phyloP scores from a whole-genome alignment of 2,797 vertebrate species.

The Hephaestus fuliginosus region DNA sequence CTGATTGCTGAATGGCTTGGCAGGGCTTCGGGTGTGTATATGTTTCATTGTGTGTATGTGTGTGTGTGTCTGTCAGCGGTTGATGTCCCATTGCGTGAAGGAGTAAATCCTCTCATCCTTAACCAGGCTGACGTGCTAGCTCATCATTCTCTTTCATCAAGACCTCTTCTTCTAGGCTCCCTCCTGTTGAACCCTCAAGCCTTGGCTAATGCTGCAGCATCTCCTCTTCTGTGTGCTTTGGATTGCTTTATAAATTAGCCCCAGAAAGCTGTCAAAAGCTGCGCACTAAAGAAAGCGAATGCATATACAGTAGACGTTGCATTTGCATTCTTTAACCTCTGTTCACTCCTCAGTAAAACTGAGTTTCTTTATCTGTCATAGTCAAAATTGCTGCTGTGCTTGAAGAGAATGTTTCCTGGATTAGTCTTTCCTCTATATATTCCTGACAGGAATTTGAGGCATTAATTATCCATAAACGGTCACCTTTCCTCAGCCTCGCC shows the following conservation, averaged over 20 bases:
- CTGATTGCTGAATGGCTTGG: slow-evolving; percentile 70
- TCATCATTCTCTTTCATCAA: slow-evolving; percentile 77
- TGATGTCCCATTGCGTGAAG: slow-evolving; percentile 60
- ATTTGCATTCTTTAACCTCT: slow-evolving; percentile 21
- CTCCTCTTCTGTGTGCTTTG: slow-evolving; percentile 17
- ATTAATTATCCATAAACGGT: slow-evolving; percentile 45
- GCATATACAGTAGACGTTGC: slow-evolving; percentile 9
- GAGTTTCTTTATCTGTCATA: slow-evolving; percentile 1
- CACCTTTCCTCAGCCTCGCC: slow-evolving; percentile 13
- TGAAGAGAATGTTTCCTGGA: slow-evolving; percentile 11
- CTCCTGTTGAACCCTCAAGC: slow-evolving; percentile 64
- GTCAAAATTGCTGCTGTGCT: slow-evolving; percentile 11
- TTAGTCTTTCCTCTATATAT: slow-evolving; percentile 1
- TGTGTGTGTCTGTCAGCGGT: slow-evolving; percentile 52
- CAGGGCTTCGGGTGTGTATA: slow-evolving; percentile 44
- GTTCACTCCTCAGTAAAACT: slow-evolving; percentile 1
- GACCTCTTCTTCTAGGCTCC: slow-evolving; percentile 48
- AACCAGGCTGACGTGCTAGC: slow-evolving; percentile 68
- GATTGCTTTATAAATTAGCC: slow-evolving; percentile 32
- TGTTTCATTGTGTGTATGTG: slow-evolving; percentile 22
- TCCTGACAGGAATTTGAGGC: slow-evolving; percentile 21
- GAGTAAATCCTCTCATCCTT: slow-evolving; percentile 76
- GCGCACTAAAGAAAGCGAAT: neutral
- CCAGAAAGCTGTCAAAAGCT: slow-evolving; percentile 19
- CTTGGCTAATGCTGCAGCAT: slow-evolving; percentile 38